Evolutionary conservation across 2,888 invertebrate genomes (phyloP), one percentile per base, ranked within the genome.

Genomic region (Halictus ligatus): DNA sequence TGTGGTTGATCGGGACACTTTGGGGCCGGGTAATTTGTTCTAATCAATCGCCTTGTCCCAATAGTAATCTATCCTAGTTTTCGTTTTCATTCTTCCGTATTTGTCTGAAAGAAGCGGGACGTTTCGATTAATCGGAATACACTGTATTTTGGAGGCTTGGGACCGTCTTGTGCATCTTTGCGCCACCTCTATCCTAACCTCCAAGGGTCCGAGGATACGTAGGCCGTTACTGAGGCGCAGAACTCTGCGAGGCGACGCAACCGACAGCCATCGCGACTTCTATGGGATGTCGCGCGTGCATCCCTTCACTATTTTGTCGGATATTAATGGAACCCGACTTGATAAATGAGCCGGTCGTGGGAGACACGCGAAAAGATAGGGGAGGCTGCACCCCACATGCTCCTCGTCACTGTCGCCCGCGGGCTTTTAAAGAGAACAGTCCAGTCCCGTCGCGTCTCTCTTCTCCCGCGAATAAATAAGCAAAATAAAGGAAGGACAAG

Each of bases 301-400:
- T 88, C 84, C 82, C 89, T 87, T 86, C 84, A 90, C 90, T 92
- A 93, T 92, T 93, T 93, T 92, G 92, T 91, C 89, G 91, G 92
- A 92, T 93, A 92, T 92, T 92, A 92, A 93, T 92, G 92, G 92
- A 91, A 88, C 89, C 73, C 87, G 71, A 88, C 80, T 92, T 92
- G 93, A 93, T 93, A 92, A 92, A 92, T 92, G 93, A 93, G 90
- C 90, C 50, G 86, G 83, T 78, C 92, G 91, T 87, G 87, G 87
- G 81, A 87, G 86, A 87, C 81, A 87, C 89, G 88, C 84, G 92
- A 89, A 90, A 91, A 92, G 91, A 91, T 90, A 89, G 86, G 88
- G 86, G 83, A 84, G 84, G 80, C 73, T 79, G 78, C 80, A 35
- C 64, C 60, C 81, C 84, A 84, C 78, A 74, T 88, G 84, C 83